phyloP scores from a whole-genome alignment of 2,888 invertebrate genomes.

The Amblyteles armatorius region DNA sequence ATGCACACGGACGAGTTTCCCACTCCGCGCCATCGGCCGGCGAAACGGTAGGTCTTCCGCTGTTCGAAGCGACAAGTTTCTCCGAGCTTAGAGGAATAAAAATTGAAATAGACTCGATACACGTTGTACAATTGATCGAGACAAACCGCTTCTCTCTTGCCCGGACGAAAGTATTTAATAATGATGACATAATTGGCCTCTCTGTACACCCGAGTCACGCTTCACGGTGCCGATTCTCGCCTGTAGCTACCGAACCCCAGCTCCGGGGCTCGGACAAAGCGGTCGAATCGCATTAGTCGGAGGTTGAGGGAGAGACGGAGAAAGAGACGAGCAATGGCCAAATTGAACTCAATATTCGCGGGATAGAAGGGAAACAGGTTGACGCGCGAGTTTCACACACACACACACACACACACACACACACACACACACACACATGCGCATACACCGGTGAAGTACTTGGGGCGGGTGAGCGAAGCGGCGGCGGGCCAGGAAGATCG shows the following conservation, averaged over 20 bases:
- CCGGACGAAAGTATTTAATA: not conserved
- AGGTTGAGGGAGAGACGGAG: constrained; percentile 29
- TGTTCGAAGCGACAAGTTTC: not conserved
- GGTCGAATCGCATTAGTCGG: constrained; percentile 80
- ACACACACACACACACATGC: constrained; percentile 23
- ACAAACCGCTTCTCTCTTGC: not conserved
- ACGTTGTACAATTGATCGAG: not conserved
- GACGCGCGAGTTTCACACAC: constrained; percentile 78
- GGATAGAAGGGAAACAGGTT: constrained; percentile 84
- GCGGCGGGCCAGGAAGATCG: constrained; percentile 82
- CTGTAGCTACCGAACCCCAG: constrained; percentile 64
- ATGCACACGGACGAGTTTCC: too few relatives aligned
- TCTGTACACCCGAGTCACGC: not conserved
- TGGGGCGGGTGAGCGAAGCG: constrained; percentile 66
- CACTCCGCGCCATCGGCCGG: too few relatives aligned
- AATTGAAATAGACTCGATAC: too few relatives aligned
- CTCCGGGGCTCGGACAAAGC: constrained; percentile 66
- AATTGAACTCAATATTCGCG: constrained; percentile 83
- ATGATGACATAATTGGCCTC: not conserved
- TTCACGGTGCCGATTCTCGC: constrained; percentile 31
- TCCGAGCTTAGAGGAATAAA: not conserved
- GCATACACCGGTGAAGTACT: constrained; percentile 56
- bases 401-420: constrained; percentile 57
- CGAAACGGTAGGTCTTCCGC: too few relatives aligned
- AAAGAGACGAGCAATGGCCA: constrained; percentile 78